Evolutionary conservation across 2,888 invertebrate species (phyloP).

Genomic region (Teleiodes luculella): DNA sequence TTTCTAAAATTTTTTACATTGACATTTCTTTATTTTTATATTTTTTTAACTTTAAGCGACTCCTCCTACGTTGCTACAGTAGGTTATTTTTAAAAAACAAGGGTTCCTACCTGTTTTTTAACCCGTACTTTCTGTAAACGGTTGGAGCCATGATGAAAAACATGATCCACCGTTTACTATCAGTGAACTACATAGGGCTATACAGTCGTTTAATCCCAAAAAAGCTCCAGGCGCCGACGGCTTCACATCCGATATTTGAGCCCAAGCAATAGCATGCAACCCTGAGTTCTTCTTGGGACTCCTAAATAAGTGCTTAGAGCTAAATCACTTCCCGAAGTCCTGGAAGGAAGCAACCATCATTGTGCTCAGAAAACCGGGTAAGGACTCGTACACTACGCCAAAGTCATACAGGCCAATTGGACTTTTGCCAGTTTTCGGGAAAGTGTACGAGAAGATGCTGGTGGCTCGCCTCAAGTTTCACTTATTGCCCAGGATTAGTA

Average conservation of each 20-base stretch:
- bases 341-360: not conserved
- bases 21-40: too few species aligned
- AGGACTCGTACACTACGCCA: not conserved
- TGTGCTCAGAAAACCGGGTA: not conserved
- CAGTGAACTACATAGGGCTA: not conserved
- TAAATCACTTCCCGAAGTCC: not conserved
- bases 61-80: too few species aligned
- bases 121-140: too few species aligned
- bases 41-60: too few species aligned
- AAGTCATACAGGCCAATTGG: not conserved
- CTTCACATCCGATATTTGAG: not conserved
- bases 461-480: not conserved
- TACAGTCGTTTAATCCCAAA: not conserved
- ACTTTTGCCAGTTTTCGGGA: not conserved
- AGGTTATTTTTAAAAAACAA: too few species aligned
- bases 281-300: not conserved
- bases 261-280: not conserved
- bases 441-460: not conserved
- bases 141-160: too few species aligned
- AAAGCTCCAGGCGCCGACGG: not conserved
- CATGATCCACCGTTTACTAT: constrained; percentile 26
- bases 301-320: not conserved
- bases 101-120: too few species aligned
- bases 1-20: too few species aligned
- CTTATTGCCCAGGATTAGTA: not conserved